Conservation (phyloP, 2,113 vertebrate genomes). For the Rynchops niger region DNA sequence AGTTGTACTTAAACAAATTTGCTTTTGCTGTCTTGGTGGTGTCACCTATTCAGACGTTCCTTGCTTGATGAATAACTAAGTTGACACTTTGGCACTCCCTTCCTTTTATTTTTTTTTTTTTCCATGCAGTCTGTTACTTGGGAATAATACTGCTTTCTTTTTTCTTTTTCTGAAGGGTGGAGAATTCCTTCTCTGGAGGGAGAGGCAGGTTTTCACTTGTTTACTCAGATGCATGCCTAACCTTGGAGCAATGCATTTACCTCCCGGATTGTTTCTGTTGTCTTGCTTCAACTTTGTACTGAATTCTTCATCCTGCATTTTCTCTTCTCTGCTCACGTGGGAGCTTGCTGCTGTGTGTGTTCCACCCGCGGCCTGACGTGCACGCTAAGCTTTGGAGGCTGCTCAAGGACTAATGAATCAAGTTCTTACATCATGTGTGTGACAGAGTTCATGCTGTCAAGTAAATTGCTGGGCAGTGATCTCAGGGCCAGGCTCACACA, state of each 20-base stretch:
- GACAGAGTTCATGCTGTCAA: neutral
- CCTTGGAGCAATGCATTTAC: conserved; percentile 3
- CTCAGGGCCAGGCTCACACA: neutral
- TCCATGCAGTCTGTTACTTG: neutral
- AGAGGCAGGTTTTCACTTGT: conserved; percentile 60
- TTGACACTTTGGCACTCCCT: neutral
- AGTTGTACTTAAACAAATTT: neutral
- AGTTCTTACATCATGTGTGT: neutral
- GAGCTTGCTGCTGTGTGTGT: neutral
- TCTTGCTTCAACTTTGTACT: neutral
- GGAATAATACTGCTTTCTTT: conserved; percentile 21
- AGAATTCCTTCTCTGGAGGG: conserved; percentile 26
- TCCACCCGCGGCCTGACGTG: neutral
- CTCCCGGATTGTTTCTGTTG: neutral
- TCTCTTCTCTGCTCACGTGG: neutral
- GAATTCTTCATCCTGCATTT: neutral
- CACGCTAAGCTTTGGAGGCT: neutral
- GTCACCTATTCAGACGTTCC: neutral
- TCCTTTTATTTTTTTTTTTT: neutral
- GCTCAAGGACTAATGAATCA: neutral
- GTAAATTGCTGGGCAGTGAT: neutral
- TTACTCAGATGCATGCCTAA: conserved; percentile 7
- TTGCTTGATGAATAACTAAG: neutral
- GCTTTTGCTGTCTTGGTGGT: neutral
- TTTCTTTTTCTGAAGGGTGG: conserved; percentile 28